These are phyloP conservation scores for Stigmatopora argus DNA, from an alignment of 2,113 vertebrate species.

Conservation along the genomic window DNA sequence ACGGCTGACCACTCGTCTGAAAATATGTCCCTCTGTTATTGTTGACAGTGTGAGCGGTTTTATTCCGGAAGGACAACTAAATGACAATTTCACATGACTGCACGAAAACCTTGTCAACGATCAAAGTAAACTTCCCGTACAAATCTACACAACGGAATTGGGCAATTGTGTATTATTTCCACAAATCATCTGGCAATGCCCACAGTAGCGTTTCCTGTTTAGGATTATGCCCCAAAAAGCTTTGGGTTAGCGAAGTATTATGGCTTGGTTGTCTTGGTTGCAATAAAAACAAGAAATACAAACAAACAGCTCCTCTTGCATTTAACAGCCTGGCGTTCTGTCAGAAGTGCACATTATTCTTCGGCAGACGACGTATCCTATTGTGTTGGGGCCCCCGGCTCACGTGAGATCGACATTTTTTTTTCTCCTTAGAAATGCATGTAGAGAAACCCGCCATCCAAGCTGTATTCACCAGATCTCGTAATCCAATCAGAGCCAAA, in stretches of 20 bases:
- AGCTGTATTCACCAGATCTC: neutral
- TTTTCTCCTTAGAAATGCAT: neutral
- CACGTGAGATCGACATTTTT: neutral
- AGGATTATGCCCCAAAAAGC: conserved; percentile 2
- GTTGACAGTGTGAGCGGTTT: conserved; percentile 24
- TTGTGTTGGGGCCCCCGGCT: neutral
- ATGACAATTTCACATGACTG: neutral
- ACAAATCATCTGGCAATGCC: neutral
- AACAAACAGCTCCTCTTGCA: conserved; percentile 9
- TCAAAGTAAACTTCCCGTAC: neutral
- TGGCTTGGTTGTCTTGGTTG: conserved; percentile 12
- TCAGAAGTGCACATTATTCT: neutral
- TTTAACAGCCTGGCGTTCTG: neutral
- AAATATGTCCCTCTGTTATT: conserved; percentile 30
- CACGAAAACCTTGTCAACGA: neutral
- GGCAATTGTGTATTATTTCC: conserved; percentile 6
- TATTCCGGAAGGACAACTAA: conserved; percentile 11
- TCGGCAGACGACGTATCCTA: neutral
- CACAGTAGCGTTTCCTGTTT: conserved; percentile 8
- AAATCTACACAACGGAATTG: neutral
- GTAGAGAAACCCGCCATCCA: neutral
- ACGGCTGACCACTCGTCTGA: conserved; percentile 28
- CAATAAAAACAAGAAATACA: conserved; percentile 7
- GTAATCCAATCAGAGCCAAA: neutral
- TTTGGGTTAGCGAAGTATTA: conserved; percentile 7